Evolutionary conservation across 2,888 invertebrate genomes (phyloP).

Genomic region (Silvanus unidentatus): DNA sequence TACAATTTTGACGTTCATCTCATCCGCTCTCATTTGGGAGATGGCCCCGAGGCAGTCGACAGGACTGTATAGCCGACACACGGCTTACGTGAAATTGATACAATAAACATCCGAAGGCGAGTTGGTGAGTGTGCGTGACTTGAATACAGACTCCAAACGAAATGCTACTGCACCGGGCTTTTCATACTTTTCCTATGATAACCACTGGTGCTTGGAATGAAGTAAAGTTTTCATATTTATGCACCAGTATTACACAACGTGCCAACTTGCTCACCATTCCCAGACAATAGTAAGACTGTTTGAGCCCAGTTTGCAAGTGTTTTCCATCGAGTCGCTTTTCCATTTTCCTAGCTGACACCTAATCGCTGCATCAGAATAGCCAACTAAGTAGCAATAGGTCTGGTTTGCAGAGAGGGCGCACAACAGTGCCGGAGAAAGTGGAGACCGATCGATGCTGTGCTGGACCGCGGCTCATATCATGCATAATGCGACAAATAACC

Average conservation of each 20-base stretch:
- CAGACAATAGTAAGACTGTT: too few relatives aligned
- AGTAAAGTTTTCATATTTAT: background rate
- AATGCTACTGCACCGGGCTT: background rate
- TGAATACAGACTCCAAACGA: conserved; percentile 23
- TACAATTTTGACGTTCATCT: conserved; percentile 33
- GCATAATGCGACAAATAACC: conserved; percentile 7
- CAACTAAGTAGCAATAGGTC: background rate
- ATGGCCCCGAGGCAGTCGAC: conserved; percentile 27
- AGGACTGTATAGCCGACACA: conserved; percentile 18
- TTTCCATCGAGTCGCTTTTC: too few relatives aligned
- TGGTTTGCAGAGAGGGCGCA: conserved; percentile 4
- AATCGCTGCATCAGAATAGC: conserved; percentile 35
- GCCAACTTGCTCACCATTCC: conserved; percentile 4
- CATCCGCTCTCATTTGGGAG: conserved; percentile 34
- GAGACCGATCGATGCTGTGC: conserved; percentile 4
- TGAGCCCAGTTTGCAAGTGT: too few relatives aligned
- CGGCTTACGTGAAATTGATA: conserved; percentile 36
- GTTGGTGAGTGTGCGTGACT: conserved; percentile 30
- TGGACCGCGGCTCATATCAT: conserved; percentile 7
- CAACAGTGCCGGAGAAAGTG: background rate
- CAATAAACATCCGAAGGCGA: conserved; percentile 37
- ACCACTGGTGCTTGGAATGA: background rate
- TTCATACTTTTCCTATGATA: background rate
- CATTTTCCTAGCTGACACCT: conserved; percentile 10
- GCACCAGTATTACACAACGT: conserved; percentile 1